These are phyloP conservation scores for Lagria hirta DNA, from an alignment of 2,888 invertebrate genomes.

Conservation along the genomic window DNA sequence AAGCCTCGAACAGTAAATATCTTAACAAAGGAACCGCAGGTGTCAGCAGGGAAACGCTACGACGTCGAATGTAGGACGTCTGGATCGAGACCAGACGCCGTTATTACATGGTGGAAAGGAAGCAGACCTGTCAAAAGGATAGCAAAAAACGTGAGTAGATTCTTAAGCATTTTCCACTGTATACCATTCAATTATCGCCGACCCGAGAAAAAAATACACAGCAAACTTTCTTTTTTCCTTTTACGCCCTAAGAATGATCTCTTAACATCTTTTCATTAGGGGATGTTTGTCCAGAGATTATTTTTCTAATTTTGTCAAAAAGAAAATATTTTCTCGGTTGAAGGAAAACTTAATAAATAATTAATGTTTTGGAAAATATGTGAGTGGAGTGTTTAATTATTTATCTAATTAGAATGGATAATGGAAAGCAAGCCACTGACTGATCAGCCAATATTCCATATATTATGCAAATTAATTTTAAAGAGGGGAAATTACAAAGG, in stretches of 20 bases:
- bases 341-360: too few relatives aligned
- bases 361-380: too few relatives aligned
- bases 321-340: too few relatives aligned
- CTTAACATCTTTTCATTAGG: too few relatives aligned
- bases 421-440: background rate
- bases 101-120: conserved; percentile 89
- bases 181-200: conserved; percentile 25
- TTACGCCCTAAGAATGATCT: conserved; percentile 3
- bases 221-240: conserved; percentile 11
- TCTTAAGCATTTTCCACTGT: conserved; percentile 15
- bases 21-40: conserved; percentile 77
- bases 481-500: conserved; percentile 15
- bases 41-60: conserved; percentile 83
- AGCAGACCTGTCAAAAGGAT: conserved; percentile 76
- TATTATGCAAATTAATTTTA: conserved; percentile 19
- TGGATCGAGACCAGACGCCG: conserved; percentile 83
- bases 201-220: conserved; percentile 15
- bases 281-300: too few relatives aligned
- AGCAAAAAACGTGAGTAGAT: conserved; percentile 76
- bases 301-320: too few relatives aligned
- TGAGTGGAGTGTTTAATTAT: too few relatives aligned
- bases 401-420: too few relatives aligned
- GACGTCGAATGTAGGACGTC: conserved; percentile 85
- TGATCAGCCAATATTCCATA: conserved; percentile 11
- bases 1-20: conserved; percentile 84